Percentiles rank a stretch among this genome's conserved stretches.
These are phyloP conservation scores for Pachyseris speciosa DNA, from an alignment of 64 coral and sea anemone genomes.

Conservation along the genomic window DNA sequence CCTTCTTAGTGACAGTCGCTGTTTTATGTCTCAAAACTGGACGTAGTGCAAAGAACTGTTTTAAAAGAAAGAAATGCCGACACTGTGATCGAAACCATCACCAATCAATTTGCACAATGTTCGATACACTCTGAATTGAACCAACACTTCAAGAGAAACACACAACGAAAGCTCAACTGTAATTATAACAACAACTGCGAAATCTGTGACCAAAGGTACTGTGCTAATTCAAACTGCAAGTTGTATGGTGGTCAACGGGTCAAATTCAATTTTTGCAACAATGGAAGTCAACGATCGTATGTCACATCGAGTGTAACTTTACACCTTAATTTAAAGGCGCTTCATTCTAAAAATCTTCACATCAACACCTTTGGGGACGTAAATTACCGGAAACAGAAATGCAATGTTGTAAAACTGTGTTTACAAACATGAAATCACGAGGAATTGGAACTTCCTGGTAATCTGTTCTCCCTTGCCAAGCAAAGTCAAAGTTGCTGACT, in stretches of 20 bases:
- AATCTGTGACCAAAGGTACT: slow-evolving; percentile 35
- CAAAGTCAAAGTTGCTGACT: slow-evolving; percentile 18
- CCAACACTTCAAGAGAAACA: background rate
- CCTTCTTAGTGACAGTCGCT: slow-evolving; percentile 41
- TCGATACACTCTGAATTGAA: background rate
- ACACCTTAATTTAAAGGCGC: slow-evolving; percentile 43
- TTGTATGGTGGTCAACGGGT: slow-evolving; percentile 35
- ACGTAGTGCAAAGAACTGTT: slow-evolving; percentile 50
- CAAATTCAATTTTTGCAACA: slow-evolving; percentile 57
- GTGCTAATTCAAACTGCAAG: slow-evolving; percentile 50
- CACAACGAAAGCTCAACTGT: background rate
- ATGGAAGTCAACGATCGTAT: slow-evolving; percentile 52
- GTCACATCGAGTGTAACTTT: slow-evolving; percentile 34
- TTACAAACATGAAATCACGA: slow-evolving; percentile 57
- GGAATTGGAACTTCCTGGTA: slow-evolving; percentile 25
- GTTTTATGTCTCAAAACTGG: slow-evolving; percentile 55
- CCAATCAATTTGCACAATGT: slow-evolving; percentile 69
- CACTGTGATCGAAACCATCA: slow-evolving; percentile 64
- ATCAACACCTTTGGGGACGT: slow-evolving; percentile 58
- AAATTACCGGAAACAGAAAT: slow-evolving; percentile 51
- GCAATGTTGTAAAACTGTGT: slow-evolving; percentile 46
- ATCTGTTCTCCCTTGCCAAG: slow-evolving; percentile 56
- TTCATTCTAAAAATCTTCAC: slow-evolving; percentile 22
- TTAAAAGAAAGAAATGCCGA: slow-evolving; percentile 55
- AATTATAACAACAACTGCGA: slow-evolving; percentile 27